Evolutionary conservation across 1,140 invertebrate species (phyloP).

Genomic region (Leptinotarsa lineolata): DNA sequence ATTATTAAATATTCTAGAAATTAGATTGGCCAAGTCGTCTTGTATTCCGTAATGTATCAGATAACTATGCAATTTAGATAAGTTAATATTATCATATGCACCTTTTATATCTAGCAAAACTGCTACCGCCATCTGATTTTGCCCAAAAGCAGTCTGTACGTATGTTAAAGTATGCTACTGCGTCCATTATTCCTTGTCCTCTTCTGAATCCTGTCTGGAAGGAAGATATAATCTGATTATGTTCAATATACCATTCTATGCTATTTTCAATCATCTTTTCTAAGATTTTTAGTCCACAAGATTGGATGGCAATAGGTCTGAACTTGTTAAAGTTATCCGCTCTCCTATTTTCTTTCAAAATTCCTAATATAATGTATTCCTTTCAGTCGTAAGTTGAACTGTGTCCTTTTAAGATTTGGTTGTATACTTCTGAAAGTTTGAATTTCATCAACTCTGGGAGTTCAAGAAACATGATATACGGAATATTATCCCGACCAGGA

Average conservation of each 20-base stretch:
- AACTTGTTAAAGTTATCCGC: not conserved
- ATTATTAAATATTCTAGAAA: slow-evolving; percentile 15
- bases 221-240: not conserved
- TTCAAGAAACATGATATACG: not conserved
- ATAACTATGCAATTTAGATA: slow-evolving; percentile 1
- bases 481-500: not conserved
- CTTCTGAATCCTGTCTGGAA: not conserved
- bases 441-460: not conserved
- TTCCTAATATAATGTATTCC: slow-evolving; percentile 3
- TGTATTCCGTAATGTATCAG: not conserved
- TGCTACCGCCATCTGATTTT: not conserved
- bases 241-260: not conserved
- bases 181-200: not conserved
- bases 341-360: not conserved
- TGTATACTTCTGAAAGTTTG: not conserved
- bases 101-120: too few species aligned
- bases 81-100: not conserved
- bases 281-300: not conserved
- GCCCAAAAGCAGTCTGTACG: not conserved
- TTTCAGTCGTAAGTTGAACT: not conserved
- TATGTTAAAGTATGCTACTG: not conserved
- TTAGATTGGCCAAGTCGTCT: not conserved
- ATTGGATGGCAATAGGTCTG: not conserved
- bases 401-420: not conserved
- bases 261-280: not conserved